Percentiles rank a stretch among this genome's conserved stretches.
These are phyloP conservation scores for Teleogryllus oceanicus DNA, from an alignment of 2,888 invertebrate genomes.

Conservation along the genomic window DNA sequence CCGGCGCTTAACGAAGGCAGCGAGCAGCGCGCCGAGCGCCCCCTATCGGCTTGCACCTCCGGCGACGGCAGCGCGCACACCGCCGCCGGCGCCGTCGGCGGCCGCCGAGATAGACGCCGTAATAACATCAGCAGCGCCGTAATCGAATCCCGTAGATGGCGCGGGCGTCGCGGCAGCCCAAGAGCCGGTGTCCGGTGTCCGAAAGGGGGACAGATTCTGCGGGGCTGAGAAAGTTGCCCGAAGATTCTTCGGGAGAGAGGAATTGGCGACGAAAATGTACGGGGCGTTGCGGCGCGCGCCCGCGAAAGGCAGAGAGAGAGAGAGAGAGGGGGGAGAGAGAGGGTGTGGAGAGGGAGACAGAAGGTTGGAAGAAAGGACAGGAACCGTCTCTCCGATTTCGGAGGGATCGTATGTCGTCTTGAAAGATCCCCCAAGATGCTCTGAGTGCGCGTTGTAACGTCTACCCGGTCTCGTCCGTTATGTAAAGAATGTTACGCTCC, in stretches of 20 bases:
- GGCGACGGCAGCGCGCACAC: background rate
- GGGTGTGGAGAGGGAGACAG: too few relatives aligned
- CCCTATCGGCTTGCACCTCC: too few relatives aligned
- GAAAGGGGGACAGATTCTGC: slow-evolving; percentile 4
- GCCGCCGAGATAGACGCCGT: background rate
- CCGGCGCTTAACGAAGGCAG: too few relatives aligned
- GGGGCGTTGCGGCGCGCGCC: too few relatives aligned
- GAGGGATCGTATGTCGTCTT: background rate
- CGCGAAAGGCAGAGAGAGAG: too few relatives aligned
- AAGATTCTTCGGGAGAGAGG: too few relatives aligned
- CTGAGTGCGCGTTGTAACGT: background rate
- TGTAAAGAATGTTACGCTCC: slow-evolving; percentile 7
- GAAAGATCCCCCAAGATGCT: background rate
- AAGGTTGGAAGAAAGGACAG: too few relatives aligned
- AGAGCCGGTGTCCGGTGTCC: background rate
- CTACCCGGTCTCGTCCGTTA: background rate
- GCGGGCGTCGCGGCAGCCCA: background rate
- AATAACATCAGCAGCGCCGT: slow-evolving; percentile 4
- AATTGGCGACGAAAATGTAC: too few relatives aligned
- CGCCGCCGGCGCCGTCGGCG: background rate
- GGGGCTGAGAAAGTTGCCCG: background rate
- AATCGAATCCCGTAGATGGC: background rate
- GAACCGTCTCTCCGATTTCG: background rate
- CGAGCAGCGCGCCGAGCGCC: too few relatives aligned
- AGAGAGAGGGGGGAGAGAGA: too few relatives aligned